Evolutionary conservation across 1,140 invertebrate genomes (phyloP).

Genomic region (Geopemphigus sp.): DNA sequence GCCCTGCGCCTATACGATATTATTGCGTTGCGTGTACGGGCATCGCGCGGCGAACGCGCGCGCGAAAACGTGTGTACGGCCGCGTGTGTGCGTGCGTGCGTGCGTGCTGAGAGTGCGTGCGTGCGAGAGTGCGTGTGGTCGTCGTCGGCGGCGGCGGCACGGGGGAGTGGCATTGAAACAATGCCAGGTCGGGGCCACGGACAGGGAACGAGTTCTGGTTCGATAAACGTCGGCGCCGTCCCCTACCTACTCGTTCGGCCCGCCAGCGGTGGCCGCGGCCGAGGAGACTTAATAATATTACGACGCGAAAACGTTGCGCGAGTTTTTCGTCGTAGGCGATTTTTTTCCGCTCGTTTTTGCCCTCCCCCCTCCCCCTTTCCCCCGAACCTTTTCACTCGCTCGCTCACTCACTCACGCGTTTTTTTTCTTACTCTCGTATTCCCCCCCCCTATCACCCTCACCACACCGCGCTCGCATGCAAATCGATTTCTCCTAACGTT

Average conservation of each 20-base stretch:
- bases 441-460: no score
- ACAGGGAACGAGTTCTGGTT: constrained; percentile 40
- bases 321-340: constrained; percentile 17
- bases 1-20: constrained; percentile 6
- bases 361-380: background rate
- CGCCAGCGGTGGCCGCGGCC: background rate
- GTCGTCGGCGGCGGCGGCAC: no score
- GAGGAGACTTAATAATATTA: no score
- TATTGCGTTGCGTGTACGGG: background rate
- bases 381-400: no score
- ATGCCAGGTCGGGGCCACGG: constrained; percentile 34
- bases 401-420: no score
- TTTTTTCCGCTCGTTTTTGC: background rate
- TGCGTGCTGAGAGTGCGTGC: constrained; percentile 10
- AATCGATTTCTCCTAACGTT: constrained; percentile 26
- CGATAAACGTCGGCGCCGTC: constrained; percentile 49
- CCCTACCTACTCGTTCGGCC: no score
- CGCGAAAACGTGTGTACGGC: constrained; percentile 11
- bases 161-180: constrained; percentile 44
- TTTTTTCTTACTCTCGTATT: no score
- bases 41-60: background rate
- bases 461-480: no score
- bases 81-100: constrained; percentile 25
- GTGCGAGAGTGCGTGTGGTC: background rate
- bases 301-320: background rate